Evolutionary conservation across 2,888 invertebrate species (phyloP).

Genomic region (Cantharis rustica): DNA sequence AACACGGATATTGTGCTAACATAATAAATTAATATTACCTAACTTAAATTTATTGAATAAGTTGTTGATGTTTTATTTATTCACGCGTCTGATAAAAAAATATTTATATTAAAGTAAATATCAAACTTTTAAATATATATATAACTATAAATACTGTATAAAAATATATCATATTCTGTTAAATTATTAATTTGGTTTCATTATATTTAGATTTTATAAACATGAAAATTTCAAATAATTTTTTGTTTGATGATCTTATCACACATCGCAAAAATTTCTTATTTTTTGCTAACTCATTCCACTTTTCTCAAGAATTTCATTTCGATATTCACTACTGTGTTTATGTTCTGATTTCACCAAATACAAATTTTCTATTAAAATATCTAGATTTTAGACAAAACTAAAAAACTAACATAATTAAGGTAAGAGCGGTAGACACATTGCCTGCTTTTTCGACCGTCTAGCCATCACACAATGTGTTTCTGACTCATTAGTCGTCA

Average conservation of each 20-base stretch:
- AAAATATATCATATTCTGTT: background rate
- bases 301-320: no score
- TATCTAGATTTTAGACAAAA: no score
- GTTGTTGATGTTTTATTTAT: background rate
- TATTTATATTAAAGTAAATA: background rate
- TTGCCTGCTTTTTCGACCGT: no score
- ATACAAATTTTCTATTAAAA: no score
- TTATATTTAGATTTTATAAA: background rate
- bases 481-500: no score
- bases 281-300: no score
- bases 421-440: no score
- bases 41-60: background rate
- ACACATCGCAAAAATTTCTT: constrained; percentile 99
- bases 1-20: constrained; percentile 58
- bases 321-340: no score
- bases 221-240: constrained; percentile 64
- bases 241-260: constrained; percentile 94
- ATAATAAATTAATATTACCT: constrained; percentile 31
- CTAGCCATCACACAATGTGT: no score
- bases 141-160: background rate
- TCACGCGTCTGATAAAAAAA: background rate
- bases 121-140: background rate
- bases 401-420: no score
- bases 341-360: no score
- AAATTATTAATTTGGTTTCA: background rate